These are phyloP conservation scores for Nixonia krombeini DNA, from an alignment of 1,140 invertebrate species.

Conservation along the genomic window DNA sequence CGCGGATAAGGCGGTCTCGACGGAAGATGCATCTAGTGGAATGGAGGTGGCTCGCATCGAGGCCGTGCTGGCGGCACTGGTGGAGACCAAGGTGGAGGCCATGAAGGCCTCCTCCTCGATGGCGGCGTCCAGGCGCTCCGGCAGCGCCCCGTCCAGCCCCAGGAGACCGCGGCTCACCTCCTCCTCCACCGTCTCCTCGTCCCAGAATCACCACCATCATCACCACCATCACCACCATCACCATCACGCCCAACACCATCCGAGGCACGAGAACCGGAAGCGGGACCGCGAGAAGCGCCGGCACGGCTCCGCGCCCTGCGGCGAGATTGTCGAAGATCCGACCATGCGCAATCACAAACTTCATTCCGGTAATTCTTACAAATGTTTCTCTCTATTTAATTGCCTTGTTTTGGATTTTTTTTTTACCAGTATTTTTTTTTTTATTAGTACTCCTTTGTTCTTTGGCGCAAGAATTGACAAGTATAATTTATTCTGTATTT, in stretches of 20 bases:
- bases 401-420: neutral
- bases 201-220: conserved; percentile 55
- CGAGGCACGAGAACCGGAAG: conserved; percentile 41
- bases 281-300: conserved; percentile 51
- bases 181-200: conserved; percentile 65
- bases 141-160: conserved; percentile 62
- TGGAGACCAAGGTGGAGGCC: conserved; percentile 75
- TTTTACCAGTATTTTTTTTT: neutral
- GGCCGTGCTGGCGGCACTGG: conserved; percentile 76
- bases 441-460: neutral
- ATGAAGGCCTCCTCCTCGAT: conserved; percentile 61
- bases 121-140: conserved; percentile 56
- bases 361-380: conserved; percentile 54
- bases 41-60: conserved; percentile 76
- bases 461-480: no score
- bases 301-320: conserved; percentile 63
- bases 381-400: conserved; percentile 3
- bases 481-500: no score
- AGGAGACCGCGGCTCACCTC: conserved; percentile 62
- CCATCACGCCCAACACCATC: conserved; percentile 38
- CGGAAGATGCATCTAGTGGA: conserved; percentile 72
- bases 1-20: conserved; percentile 80
- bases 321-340: conserved; percentile 51
- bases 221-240: conserved; percentile 49
- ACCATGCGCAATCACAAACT: conserved; percentile 51